Evolutionary conservation across 2,888 invertebrate genomes (phyloP).

Genomic region (Cheilosia soror): DNA sequence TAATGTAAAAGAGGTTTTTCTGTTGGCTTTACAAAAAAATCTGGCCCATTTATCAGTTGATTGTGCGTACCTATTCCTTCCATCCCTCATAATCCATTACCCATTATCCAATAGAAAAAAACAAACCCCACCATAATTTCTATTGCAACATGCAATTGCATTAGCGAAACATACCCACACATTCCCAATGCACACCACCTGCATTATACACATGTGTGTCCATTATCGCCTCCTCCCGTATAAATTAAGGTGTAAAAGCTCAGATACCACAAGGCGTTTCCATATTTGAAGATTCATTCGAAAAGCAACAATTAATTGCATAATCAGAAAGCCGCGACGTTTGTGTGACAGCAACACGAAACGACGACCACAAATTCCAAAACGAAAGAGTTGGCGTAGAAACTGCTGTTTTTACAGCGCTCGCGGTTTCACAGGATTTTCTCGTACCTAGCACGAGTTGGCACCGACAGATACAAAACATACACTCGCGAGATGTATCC

Average conservation of each 20-base stretch:
- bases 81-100: conserved; percentile 7
- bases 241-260: conserved; percentile 7
- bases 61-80: neutral
- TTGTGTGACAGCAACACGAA: conserved; percentile 22
- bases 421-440: conserved; percentile 37
- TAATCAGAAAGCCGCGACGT: conserved; percentile 61
- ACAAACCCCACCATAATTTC: conserved; percentile 8
- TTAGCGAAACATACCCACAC: conserved; percentile 10
- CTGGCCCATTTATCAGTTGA: too few relatives aligned
- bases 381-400: conserved; percentile 68
- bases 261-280: conserved; percentile 43
- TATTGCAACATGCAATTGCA: conserved; percentile 30
- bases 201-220: neutral
- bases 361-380: conserved; percentile 35
- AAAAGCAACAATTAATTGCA: conserved; percentile 49
- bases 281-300: conserved; percentile 61
- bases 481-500: neutral
- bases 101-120: conserved; percentile 39
- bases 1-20: too few relatives aligned
- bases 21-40: too few relatives aligned
- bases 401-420: conserved; percentile 34
- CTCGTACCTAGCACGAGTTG: conserved; percentile 61
- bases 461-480: conserved; percentile 27
- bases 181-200: conserved; percentile 28
- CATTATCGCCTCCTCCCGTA: neutral